A percentile compares a stretch with the other conserved stretches of the same genome.
Conservation (phyloP, 2,888 invertebrate species). For the Iphiclides podalirius region DNA sequence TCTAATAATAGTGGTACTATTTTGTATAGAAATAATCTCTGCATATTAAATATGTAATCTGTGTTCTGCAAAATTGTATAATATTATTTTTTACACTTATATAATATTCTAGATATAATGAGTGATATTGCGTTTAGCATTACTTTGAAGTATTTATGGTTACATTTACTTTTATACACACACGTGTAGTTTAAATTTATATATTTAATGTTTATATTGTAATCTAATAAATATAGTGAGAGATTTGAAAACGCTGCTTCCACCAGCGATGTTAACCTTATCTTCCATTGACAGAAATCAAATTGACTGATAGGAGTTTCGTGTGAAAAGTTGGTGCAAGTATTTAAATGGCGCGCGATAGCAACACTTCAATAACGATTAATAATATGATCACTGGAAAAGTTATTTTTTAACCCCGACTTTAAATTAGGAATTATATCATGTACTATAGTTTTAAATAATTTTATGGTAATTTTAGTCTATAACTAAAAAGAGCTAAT, state of each 20-base stretch:
- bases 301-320: background rate
- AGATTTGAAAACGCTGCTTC: background rate
- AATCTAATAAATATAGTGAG: background rate
- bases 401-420: too few species aligned
- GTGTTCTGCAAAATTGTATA: conserved; percentile 4
- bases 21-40: too few species aligned
- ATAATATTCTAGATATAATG: background rate
- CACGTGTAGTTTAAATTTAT: background rate
- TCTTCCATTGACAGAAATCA: conserved; percentile 6
- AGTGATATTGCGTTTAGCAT: background rate
- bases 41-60: background rate
- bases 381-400: too few species aligned
- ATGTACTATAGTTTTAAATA: too few species aligned
- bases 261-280: background rate
- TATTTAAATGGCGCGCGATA: too few species aligned
- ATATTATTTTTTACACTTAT: background rate
- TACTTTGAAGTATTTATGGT: background rate
- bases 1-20: too few species aligned
- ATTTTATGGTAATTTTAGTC: too few species aligned
- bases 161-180: background rate
- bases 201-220: conserved; percentile 4
- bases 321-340: background rate
- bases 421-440: too few species aligned
- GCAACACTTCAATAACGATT: too few species aligned
- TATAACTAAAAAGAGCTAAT: too few species aligned